A percentile compares a stretch with the other conserved stretches of the same genome.
Conservation (phyloP, 2,113 vertebrate species). For the Pelodiscus sinensis region DNA sequence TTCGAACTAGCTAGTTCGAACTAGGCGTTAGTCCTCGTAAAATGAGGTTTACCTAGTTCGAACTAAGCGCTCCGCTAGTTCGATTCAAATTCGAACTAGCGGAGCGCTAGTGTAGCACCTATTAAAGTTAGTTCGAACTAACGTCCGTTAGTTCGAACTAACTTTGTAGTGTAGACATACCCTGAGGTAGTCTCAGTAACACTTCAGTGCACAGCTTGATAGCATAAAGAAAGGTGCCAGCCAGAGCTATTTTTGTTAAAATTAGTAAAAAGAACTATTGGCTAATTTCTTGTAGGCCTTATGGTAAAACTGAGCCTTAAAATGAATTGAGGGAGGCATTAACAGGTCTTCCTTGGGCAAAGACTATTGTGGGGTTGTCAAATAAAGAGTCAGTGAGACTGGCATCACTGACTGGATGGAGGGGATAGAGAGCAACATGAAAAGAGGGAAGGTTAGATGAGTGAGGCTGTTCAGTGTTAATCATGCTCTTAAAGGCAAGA, state of each 20-base stretch:
- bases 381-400: not conserved
- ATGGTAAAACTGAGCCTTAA: not conserved
- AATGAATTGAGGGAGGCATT: not conserved
- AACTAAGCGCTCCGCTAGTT: no score
- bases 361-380: not conserved
- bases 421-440: not conserved
- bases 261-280: no score
- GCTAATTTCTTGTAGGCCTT: not conserved
- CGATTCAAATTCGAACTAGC: no score
- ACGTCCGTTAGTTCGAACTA: no score
- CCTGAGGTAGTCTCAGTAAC: not conserved
- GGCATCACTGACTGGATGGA: not conserved
- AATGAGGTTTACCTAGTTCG: no score
- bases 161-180: no score
- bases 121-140: no score
- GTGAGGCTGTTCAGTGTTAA: not conserved
- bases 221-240: not conserved
- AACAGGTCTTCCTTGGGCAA: not conserved
- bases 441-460: not conserved
- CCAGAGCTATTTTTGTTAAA: not conserved
- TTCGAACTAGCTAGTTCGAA: no score
- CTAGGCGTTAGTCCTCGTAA: no score
- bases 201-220: not conserved
- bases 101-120: no score
- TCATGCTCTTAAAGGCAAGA: not conserved